Base-by-base conservation (phyloP, 2,888 invertebrate genomes). In the Abscondita cerata region DNA sequence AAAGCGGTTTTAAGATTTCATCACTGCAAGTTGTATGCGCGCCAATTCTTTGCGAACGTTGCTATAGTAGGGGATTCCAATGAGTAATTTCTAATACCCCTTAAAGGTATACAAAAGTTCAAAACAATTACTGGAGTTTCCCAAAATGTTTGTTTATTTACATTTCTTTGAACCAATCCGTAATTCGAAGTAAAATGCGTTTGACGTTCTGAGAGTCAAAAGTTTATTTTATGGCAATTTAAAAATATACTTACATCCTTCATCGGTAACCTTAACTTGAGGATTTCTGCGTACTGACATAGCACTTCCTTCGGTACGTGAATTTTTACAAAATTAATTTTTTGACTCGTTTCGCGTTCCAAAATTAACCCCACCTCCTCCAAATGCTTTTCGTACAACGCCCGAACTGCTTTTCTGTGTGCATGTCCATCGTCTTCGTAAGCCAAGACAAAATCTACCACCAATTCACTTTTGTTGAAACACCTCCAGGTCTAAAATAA, bases 261-360 rank as follows among this genome's bases (percentile, higher is more conserved):
- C 78, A 92, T 88, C 41, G 92, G 92, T 85, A 92, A 84, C 75
- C 90, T 85, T 33, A 92, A 82, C 78, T 91, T 91, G 70, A 92
- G 83, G 64, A 91, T 86, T 79, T 92, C 92, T 33, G 89, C 87
- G 77, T 91, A 92, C 68, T 89, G 83, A 61, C 86, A 84, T 15
- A 91, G 78, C 1, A 92, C 88, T 70, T 90, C 88, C 73, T 81
- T 81, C 0, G 92, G 89, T 0, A 89, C 90, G 76, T 90, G 89
- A 25, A 93, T 84, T 81, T 92, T 92, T 6, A 89, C 83, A 76
- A 90, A 92, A 74, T 86, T 84, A 66, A 87, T 81, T 44, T 86
- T 84, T 68, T 88, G 85, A 52, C 84, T 85, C 66, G 85, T 83
- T 70, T 88, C 87, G 64, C 83, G 80, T 74, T 89, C 87, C 69